Conservation (phyloP, 2,888 invertebrate genomes). For the Dichetophora obliterata region DNA sequence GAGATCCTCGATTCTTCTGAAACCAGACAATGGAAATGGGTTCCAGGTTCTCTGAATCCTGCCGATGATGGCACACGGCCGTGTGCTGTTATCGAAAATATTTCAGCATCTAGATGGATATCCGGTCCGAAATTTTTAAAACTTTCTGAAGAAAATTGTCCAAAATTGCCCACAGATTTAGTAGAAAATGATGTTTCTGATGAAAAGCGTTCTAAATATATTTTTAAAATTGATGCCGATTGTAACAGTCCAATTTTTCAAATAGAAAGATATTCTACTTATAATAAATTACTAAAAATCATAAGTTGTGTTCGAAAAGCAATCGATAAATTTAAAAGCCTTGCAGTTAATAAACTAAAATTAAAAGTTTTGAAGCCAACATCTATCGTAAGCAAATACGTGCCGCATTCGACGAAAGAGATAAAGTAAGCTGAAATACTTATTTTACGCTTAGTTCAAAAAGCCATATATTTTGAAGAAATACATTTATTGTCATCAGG, state of each 20-base stretch:
- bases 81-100: neutral
- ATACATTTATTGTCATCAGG: neutral
- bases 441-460: neutral
- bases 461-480: slow-evolving; percentile 6
- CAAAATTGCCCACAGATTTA: slow-evolving; percentile 19
- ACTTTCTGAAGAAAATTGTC: slow-evolving; percentile 1
- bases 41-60: slow-evolving; percentile 16
- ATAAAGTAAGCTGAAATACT: no score
- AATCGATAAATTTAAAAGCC: no score
- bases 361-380: no score
- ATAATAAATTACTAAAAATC: no score
- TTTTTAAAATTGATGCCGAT: neutral
- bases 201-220: slow-evolving; percentile 27
- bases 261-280: no score
- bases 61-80: neutral
- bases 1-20: slow-evolving; percentile 10
- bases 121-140: neutral
- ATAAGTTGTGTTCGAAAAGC: no score
- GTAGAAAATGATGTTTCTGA: neutral
- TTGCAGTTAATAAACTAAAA: no score
- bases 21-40: slow-evolving; percentile 34
- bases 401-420: no score
- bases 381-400: no score
- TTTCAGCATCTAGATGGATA: neutral
- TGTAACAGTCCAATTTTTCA: no score